Evolutionary conservation across 2,113 vertebrate species (phyloP), one percentile per base, ranked within the genome.

Genomic region (Alexandromys fortis): DNA sequence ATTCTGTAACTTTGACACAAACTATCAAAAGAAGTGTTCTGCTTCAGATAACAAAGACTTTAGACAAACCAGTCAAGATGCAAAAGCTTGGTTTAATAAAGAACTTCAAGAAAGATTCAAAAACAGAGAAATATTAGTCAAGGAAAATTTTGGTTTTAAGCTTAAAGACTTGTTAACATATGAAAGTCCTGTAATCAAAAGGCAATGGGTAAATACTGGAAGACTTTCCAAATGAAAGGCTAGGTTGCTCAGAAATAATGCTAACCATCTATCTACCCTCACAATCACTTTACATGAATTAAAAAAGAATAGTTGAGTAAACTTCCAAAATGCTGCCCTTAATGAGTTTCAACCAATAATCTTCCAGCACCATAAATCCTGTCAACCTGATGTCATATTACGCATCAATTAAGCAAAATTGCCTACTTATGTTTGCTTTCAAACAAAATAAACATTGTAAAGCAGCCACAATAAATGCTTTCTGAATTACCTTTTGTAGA

Each of bases 401-500:
- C 85, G 75, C 17, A 85, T 47, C 16, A 94, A 67, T 21, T 61
- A 78, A 90, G 90, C n/a, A 78, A 87, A 88, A 81, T 19, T 70
- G 67, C 78, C 47, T 89, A 88, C n/a, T 28, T 86, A 63, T 38
- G 19, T 42, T 83, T 90, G 63, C 35, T 91, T 81, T 83, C 52
- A 76, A 63, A 87, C n/a, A 87, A 94, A 81, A 92, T 61, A 63
- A 86, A 89, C 88, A 86, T n/a, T 67, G 58, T 65, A 78, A 73
- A 75, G n/a, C 9, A 89, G 83, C 38, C 21, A 79, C 17, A 24
- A 22, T 0, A 55, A 38, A 86, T 30, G 6, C 45, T 75, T 61
- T 91, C n/a, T n/a, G 67, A 77, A 42, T 79, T 63, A 81, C 76
- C 58, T 70, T n/a, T 61, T 21, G 68, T 55, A 94, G 73, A 90